Base-by-base conservation (phyloP, 2,797 vertebrate genomes). In the Parotocinclus haroldoi region DNA sequence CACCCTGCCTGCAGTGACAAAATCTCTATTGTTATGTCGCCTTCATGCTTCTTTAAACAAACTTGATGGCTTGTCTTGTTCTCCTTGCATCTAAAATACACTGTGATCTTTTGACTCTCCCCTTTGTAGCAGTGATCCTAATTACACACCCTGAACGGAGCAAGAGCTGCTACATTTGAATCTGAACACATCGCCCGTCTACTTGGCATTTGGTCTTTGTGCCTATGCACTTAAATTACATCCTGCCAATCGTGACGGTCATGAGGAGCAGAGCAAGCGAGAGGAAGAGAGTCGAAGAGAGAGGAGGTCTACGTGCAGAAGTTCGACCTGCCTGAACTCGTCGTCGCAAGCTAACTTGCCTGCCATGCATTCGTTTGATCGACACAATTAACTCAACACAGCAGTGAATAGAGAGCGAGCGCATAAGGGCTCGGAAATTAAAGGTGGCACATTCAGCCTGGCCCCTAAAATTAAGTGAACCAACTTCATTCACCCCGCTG, bases 171-270 rank as follows among this genome's bases (percentile, higher is more conserved):
- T 85, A 88, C 88, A 85, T 88, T 89, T 89, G 89, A 89, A 89
- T 86, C 86, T 80, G 83, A 89, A 82, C 84, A 80, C 86, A 85
- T 85, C 87, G 81, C 83, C 81, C 87, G 18, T 58, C 84, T 86
- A 82, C 86, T 85, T 89, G 88, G 85, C 88, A 89, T 92, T 92
- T 87, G 88, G 86, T 87, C 89, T 92, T 91, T 91, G 90, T 91
- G 87, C 86, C 83, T 87, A 82, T 88, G 85, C 86, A 86, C 86
- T 89, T 91, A 92, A 92, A 92, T 92, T 90, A 91, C 88, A 91
- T 89, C 86, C 89, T 91, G 90, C 87, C 89, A 90, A 87, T 90
- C 86, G 79, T 81, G 85, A 85, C 86, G 86, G 88, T 88, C 88
- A 89, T 75, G 39, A 83, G 86, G 80, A 78, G 83, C 83, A 85